Evolutionary conservation across 2,888 invertebrate genomes (phyloP).

Genomic region (Acleris laterana): DNA sequence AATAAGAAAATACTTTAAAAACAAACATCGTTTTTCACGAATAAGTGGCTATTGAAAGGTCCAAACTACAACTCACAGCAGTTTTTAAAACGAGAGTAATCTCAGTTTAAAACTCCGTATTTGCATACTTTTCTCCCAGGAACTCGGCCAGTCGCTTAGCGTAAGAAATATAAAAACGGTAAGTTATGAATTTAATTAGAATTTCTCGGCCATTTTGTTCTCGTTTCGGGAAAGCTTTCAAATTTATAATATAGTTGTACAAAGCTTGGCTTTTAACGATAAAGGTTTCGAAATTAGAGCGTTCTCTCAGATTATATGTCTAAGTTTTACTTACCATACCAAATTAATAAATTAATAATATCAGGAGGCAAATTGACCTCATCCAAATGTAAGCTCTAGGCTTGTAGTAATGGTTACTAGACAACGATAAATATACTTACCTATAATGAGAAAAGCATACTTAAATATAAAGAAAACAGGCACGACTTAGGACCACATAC

Average conservation of each 20-base stretch:
- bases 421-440: too few relatives aligned
- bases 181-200: constrained; percentile 26
- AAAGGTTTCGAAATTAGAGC: not conserved
- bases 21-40: too few relatives aligned
- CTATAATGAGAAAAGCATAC: too few relatives aligned
- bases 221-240: not conserved
- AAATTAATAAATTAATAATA: too few relatives aligned
- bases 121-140: constrained; percentile 12
- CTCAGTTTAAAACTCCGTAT: constrained; percentile 7
- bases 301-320: too few relatives aligned
- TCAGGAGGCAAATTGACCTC: too few relatives aligned
- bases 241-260: constrained; percentile 5
- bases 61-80: not conserved
- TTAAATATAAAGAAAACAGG: too few relatives aligned
- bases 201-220: constrained; percentile 12
- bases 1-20: too few relatives aligned
- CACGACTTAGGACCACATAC: too few relatives aligned
- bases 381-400: too few relatives aligned
- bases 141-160: constrained; percentile 15
- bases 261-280: constrained; percentile 4
- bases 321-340: too few relatives aligned
- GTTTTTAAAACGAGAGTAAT: not conserved
- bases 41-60: not conserved
- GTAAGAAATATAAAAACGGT: constrained; percentile 19
- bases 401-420: too few relatives aligned